Conservation (phyloP, 2,113 vertebrate genomes). For the Coregonus clupeaformis region DNA sequence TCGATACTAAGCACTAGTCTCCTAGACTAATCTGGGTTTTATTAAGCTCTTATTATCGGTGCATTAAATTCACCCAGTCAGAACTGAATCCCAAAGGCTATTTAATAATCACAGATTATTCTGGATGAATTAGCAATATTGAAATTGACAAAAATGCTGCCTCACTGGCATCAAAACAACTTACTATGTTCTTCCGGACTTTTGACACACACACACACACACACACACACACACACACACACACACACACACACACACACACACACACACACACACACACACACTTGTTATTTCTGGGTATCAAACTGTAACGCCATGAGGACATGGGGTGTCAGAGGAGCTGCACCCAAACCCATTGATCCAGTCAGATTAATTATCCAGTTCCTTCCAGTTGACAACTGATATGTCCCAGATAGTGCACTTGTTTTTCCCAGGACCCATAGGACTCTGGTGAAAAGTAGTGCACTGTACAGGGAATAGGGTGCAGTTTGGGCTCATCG, state of each 20-base stretch:
- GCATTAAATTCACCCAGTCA: constrained; percentile 21
- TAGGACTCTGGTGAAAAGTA: too few relatives aligned
- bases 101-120: constrained; percentile 7
- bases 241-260: too few relatives aligned
- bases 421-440: too few relatives aligned
- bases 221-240: too few relatives aligned
- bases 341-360: background rate
- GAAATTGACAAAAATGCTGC: too few relatives aligned
- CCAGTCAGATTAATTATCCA: constrained; percentile 15
- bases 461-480: too few relatives aligned
- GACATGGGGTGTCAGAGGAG: background rate
- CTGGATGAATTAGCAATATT: too few relatives aligned
- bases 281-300: background rate
- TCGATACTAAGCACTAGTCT: constrained; percentile 11
- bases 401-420: background rate
- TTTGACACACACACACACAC: too few relatives aligned
- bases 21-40: background rate
- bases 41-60: constrained; percentile 13
- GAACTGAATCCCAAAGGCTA: constrained; percentile 15
- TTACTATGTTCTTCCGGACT: too few relatives aligned
- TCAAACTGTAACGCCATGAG: background rate
- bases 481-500: too few relatives aligned
- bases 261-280: too few relatives aligned
- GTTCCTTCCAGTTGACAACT: background rate
- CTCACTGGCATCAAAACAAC: too few relatives aligned